Percentiles rank a stretch among this genome's conserved stretches.
phyloP scores from a whole-genome alignment of 2,888 invertebrate species.

The Drosophila tanythrix region DNA sequence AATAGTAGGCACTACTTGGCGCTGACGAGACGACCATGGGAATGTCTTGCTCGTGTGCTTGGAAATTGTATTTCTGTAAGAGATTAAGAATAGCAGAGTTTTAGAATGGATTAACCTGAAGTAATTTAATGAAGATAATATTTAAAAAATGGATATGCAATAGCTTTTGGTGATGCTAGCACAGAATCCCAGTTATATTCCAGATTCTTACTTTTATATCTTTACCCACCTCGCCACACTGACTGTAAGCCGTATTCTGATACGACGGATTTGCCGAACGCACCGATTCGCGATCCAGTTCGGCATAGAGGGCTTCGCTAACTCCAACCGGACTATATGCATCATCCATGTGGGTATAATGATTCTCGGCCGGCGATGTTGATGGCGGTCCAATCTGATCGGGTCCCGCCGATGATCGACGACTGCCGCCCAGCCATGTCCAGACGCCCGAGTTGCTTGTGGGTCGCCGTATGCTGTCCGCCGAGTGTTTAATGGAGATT shows the following conservation, averaged over 20 bases:
- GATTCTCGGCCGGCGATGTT: conserved; percentile 88
- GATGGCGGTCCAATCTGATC: conserved; percentile 86
- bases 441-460: conserved; percentile 85
- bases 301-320: conserved; percentile 89
- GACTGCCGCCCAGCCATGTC: conserved; percentile 84
- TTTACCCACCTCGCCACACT: conserved; percentile 84
- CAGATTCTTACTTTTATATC: neutral
- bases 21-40: conserved; percentile 87
- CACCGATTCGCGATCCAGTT: conserved; percentile 88
- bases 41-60: conserved; percentile 85
- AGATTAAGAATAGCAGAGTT: neutral
- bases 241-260: conserved; percentile 89
- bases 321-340: conserved; percentile 86
- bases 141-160: neutral
- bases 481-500: conserved; percentile 84
- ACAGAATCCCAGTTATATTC: neutral
- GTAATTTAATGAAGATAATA: neutral
- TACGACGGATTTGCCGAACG: conserved; percentile 87
- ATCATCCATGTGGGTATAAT: conserved; percentile 90
- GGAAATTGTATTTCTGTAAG: conserved; percentile 83
- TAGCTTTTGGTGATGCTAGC: neutral
- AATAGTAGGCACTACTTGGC: conserved; percentile 91
- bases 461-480: conserved; percentile 85
- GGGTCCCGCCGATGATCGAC: conserved; percentile 84
- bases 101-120: neutral